Evolutionary conservation across 2,113 vertebrate genomes (phyloP).

Genomic region (Nesoenas mayeri): DNA sequence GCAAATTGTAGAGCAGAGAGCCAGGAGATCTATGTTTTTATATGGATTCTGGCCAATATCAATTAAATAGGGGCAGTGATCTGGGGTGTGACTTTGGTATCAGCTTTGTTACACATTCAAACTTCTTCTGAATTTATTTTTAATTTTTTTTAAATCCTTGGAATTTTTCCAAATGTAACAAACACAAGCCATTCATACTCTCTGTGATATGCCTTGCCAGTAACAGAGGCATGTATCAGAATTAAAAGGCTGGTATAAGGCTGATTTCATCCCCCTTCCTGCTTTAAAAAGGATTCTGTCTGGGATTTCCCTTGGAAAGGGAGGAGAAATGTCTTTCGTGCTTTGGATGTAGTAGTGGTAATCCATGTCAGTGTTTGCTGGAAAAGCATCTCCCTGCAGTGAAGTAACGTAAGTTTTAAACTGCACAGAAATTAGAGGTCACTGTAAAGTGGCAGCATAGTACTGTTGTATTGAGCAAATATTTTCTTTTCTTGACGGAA

Average conservation of each 20-base stretch:
- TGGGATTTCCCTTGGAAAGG: not conserved
- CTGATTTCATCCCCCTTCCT: not conserved
- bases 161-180: conserved; percentile 59
- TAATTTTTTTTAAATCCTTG: not conserved
- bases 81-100: conserved; percentile 46
- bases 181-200: conserved; percentile 36
- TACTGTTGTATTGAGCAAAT: not conserved
- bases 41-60: conserved; percentile 40
- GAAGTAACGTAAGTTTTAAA: conserved; percentile 1
- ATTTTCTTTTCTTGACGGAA: not conserved
- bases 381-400: not conserved
- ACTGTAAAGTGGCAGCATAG: not conserved
- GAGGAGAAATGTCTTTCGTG: not conserved
- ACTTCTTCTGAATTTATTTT: conserved; percentile 31
- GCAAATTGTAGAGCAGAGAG: not conserved
- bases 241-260: not conserved
- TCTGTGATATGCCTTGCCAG: not conserved
- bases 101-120: conserved; percentile 53
- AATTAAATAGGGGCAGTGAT: conserved; percentile 42
- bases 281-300: not conserved
- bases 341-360: not conserved
- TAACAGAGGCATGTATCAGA: not conserved
- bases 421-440: not conserved
- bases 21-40: conserved; percentile 37
- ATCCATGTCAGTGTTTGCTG: not conserved